phyloP scores from a whole-genome alignment of 2,888 invertebrate genomes.

The Arrhopalites spinosus region DNA sequence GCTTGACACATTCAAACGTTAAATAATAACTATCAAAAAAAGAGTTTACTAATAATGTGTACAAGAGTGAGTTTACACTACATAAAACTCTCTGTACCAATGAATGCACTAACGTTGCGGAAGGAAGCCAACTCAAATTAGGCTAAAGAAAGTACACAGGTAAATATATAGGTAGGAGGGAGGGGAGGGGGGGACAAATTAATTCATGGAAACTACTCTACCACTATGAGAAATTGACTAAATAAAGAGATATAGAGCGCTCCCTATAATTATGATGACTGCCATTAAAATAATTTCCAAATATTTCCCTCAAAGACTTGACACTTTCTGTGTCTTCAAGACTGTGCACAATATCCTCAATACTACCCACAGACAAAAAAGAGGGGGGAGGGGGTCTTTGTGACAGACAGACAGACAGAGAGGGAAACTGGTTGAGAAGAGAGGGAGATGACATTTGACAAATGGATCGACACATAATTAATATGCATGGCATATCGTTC shows the following conservation, averaged over 20 bases:
- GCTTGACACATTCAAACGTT: too few relatives aligned
- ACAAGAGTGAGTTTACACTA: too few relatives aligned
- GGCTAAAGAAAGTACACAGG: conserved; percentile 12
- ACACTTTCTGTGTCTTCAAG: too few relatives aligned
- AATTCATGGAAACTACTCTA: background rate
- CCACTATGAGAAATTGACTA: background rate
- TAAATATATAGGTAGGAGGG: background rate
- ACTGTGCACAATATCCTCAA: too few relatives aligned
- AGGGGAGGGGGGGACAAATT: background rate
- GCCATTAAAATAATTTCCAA: too few relatives aligned
- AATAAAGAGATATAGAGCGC: background rate
- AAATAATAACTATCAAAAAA: too few relatives aligned
- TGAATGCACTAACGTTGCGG: background rate
- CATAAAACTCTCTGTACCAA: too few relatives aligned
- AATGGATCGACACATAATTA: conserved; percentile 33
- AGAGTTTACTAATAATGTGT: too few relatives aligned
- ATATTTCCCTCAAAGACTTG: background rate
- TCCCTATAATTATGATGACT: too few relatives aligned
- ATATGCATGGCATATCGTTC: conserved; percentile 25
- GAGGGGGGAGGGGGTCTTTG: background rate
- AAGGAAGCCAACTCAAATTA: conserved; percentile 10
- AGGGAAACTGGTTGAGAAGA: background rate
- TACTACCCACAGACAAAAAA: too few relatives aligned
- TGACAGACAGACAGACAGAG: too few relatives aligned
- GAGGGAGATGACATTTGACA: conserved; percentile 15